A percentile compares a stretch with the other conserved stretches of the same genome.
Evolutionary conservation across 2,113 vertebrate genomes (phyloP).

Genomic region (Rhinoderma darwinii): DNA sequence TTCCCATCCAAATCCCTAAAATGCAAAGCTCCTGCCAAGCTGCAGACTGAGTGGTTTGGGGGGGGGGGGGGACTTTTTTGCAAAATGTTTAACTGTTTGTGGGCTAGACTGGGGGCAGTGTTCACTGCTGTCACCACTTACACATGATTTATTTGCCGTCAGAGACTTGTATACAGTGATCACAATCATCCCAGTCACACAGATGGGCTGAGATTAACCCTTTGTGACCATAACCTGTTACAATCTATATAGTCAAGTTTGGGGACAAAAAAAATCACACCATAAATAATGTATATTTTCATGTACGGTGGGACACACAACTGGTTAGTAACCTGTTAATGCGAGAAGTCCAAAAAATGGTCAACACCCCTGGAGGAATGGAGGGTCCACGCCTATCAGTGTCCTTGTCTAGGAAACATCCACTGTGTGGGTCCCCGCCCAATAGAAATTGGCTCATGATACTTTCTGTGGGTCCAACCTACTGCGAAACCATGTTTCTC

Average conservation of each 20-base stretch:
- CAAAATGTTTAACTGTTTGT: slow-evolving; percentile 10
- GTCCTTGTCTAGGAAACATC: neutral
- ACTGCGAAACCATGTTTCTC: neutral
- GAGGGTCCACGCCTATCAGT: neutral
- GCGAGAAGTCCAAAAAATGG: neutral
- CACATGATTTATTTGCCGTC: neutral
- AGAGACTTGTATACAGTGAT: neutral
- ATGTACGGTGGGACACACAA: neutral
- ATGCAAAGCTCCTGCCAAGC: neutral
- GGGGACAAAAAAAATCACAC: neutral
- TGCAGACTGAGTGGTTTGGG: neutral
- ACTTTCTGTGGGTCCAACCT: neutral
- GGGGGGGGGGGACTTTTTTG: neutral
- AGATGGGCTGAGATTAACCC: neutral
- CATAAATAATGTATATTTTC: neutral
- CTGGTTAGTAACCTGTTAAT: slow-evolving; percentile 4
- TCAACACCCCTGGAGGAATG: neutral
- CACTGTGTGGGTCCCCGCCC: neutral
- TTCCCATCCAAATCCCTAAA: neutral
- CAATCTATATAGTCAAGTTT: neutral
- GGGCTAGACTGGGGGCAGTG: too few relatives aligned
- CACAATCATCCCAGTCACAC: neutral
- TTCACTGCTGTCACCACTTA: neutral
- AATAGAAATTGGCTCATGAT: neutral
- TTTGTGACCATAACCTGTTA: neutral